A percentile compares a stretch with the other conserved stretches of the same genome.
These are phyloP conservation scores for Drosophila neutralis DNA, from an alignment of 2,888 invertebrate genomes.

Conservation along the genomic window DNA sequence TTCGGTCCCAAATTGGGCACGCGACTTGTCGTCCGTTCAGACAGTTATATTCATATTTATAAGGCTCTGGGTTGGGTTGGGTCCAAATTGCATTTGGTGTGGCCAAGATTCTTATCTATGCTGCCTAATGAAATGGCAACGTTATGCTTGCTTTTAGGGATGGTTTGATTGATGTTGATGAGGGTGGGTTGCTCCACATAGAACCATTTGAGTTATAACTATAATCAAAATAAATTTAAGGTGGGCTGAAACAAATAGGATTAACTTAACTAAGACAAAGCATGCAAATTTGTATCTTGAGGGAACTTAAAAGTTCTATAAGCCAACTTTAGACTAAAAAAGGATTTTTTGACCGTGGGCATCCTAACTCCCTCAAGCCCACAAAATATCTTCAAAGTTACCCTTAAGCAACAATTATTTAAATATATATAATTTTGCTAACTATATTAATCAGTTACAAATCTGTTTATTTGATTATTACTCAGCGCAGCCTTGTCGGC, in stretches of 20 bases:
- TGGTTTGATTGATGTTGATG: slow-evolving; percentile 1
- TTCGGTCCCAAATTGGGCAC: slow-evolving; percentile 31
- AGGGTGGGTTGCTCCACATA: slow-evolving; percentile 26
- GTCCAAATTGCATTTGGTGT: slow-evolving; percentile 26
- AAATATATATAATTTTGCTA: neutral
- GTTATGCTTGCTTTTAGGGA: slow-evolving; percentile 14
- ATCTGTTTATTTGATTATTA: slow-evolving; percentile 7
- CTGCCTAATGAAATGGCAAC: slow-evolving; percentile 32
- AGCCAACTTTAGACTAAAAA: neutral
- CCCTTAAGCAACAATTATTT: neutral
- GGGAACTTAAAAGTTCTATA: neutral
- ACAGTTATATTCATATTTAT: slow-evolving; percentile 2
- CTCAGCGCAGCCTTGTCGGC: slow-evolving; percentile 41
- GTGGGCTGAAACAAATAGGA: neutral
- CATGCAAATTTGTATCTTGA: neutral
- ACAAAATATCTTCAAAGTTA: neutral
- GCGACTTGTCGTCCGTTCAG: slow-evolving; percentile 35
- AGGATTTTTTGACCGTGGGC: neutral
- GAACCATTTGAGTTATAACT: neutral
- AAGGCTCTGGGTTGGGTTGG: slow-evolving; percentile 14
- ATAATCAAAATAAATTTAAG: neutral
- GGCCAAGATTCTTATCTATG: slow-evolving; percentile 51
- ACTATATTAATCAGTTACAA: slow-evolving; percentile 4
- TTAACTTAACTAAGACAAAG: neutral
- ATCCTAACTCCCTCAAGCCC: neutral